Conservation (phyloP, 2,113 vertebrate species). For the Lophochroa leadbeateri region DNA sequence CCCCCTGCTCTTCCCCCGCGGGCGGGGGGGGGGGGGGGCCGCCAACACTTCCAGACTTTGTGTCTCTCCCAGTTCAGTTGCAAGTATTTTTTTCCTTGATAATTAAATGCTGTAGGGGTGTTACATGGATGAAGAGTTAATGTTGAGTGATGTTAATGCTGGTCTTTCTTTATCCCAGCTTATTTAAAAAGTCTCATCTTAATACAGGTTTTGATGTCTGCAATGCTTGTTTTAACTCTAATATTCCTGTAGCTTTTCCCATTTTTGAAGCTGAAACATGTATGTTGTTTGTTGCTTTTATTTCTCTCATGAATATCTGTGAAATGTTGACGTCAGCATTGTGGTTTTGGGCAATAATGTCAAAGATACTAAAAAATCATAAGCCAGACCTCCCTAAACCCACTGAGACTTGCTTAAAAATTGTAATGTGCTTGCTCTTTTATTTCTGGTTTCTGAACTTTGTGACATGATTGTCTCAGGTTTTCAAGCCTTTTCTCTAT, state of each 20-base stretch:
- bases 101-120: neutral
- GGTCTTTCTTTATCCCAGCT: neutral
- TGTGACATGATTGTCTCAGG: neutral
- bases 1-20: no score
- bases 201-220: neutral
- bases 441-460: neutral
- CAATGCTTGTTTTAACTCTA: neutral
- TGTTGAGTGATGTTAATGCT: neutral
- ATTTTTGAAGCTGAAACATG: neutral
- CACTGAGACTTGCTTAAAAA: neutral
- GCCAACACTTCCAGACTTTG: neutral
- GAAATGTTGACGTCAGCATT: neutral
- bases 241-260: neutral
- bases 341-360: neutral
- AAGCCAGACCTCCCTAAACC: neutral
- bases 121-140: neutral
- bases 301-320: constrained; percentile 3
- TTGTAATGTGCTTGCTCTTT: neutral
- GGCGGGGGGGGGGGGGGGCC: no score
- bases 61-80: neutral
- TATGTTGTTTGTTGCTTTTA: neutral
- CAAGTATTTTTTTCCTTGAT: neutral
- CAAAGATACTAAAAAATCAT: neutral
- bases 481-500: neutral
- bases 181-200: neutral